A percentile compares a stretch with the other conserved stretches of the same genome.
phyloP scores from a whole-genome alignment of 2,888 invertebrate species.

The Pammene fasciana region DNA sequence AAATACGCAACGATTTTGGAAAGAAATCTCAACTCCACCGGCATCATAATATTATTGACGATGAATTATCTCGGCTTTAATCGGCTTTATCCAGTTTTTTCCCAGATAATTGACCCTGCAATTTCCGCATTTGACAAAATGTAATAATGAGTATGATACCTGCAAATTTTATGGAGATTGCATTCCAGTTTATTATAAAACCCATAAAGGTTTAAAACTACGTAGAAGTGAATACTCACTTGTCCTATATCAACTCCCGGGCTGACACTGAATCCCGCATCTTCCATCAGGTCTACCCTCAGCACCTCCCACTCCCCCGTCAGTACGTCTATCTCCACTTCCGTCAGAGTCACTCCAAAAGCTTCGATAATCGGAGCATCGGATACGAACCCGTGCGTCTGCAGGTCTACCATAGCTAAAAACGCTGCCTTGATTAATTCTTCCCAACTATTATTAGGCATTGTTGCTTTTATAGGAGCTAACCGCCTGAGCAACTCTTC shows the following conservation, averaged over 20 bases:
- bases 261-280: slow-evolving; percentile 85
- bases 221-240: slow-evolving; percentile 51
- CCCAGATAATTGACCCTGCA: too few species aligned
- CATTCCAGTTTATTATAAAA: too few species aligned
- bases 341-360: slow-evolving; percentile 83
- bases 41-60: too few species aligned
- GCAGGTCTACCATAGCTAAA: slow-evolving; percentile 51
- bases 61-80: too few species aligned
- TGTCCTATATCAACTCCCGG: slow-evolving; percentile 86
- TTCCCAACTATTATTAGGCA: slow-evolving; percentile 73
- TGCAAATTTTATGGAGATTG: too few species aligned
- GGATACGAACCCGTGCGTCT: slow-evolving; percentile 50
- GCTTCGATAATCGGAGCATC: slow-evolving; percentile 57
- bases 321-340: slow-evolving; percentile 87
- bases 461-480: slow-evolving; percentile 63
- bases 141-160: too few species aligned
- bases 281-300: slow-evolving; percentile 85
- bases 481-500: slow-evolving; percentile 69
- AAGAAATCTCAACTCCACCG: too few species aligned
- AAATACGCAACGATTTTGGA: too few species aligned
- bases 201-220: not conserved
- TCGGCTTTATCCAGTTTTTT: too few species aligned
- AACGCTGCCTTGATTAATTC: slow-evolving; percentile 74
- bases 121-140: too few species aligned
- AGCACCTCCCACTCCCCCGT: slow-evolving; percentile 85